Evolutionary conservation across 2,888 invertebrate genomes (phyloP).

Genomic region (Strigamia maritima): DNA sequence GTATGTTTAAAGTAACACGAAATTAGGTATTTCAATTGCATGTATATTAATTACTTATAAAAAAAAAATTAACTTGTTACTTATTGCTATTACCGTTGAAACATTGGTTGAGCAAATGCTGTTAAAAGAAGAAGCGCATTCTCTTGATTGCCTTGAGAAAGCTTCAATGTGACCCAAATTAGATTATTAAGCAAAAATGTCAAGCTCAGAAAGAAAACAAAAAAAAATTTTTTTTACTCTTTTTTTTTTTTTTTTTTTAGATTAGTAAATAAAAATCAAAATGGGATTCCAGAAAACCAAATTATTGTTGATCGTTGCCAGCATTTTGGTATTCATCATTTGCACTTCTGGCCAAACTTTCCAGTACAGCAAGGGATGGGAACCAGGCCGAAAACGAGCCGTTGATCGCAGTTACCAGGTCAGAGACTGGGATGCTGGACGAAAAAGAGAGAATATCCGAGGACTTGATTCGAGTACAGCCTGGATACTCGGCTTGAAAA

Average conservation of each 20-base stretch:
- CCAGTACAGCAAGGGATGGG: conserved; percentile 75
- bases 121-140: too few species aligned
- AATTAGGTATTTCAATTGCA: too few species aligned
- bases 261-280: not conserved
- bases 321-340: not conserved
- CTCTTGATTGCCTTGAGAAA: not conserved
- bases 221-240: not conserved
- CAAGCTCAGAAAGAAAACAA: not conserved
- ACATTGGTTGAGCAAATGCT: too few species aligned
- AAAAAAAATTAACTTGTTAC: too few species aligned
- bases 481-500: not conserved
- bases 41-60: too few species aligned
- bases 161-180: not conserved
- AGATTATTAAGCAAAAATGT: not conserved
- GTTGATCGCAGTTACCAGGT: not conserved
- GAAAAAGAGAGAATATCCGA: not conserved
- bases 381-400: conserved; percentile 61
- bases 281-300: not conserved
- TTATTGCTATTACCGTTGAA: too few species aligned
- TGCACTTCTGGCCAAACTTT: conserved; percentile 51
- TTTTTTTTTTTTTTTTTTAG: not conserved
- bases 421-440: not conserved
- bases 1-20: too few species aligned
- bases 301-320: not conserved
- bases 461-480: not conserved